These are phyloP conservation scores for Drosophila subpulchrella DNA, from an alignment of 1,140 invertebrate genomes.

Conservation along the genomic window DNA sequence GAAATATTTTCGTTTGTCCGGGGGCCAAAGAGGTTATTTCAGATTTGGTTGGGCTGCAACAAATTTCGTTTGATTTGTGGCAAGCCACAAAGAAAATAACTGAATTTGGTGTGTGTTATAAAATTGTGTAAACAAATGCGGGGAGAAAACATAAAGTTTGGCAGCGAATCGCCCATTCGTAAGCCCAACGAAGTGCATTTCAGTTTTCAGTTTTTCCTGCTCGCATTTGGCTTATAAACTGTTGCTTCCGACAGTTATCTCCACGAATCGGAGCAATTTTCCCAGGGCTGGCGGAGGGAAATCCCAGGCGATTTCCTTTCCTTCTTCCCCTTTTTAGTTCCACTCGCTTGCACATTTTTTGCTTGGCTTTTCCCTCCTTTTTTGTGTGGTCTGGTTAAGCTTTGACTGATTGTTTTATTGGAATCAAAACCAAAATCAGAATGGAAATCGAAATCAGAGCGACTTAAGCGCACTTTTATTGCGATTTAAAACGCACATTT, in stretches of 20 bases:
- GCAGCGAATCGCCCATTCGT: background rate
- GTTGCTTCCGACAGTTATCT: constrained; percentile 62
- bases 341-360: constrained; percentile 37
- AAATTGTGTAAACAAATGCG: constrained; percentile 16
- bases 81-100: constrained; percentile 18
- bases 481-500: constrained; percentile 26
- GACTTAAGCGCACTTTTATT: constrained; percentile 10
- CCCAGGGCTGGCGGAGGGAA: constrained; percentile 36
- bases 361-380: background rate
- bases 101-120: constrained; percentile 12
- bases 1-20: constrained; percentile 3
- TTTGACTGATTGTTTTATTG: constrained; percentile 45
- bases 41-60: background rate
- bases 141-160: constrained; percentile 14
- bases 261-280: constrained; percentile 50
- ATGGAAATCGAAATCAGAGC: constrained; percentile 4
- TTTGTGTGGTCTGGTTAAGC: constrained; percentile 1
- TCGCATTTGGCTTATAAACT: constrained; percentile 62
- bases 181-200: constrained; percentile 14
- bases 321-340: constrained; percentile 19
- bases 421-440: background rate
- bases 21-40: background rate
- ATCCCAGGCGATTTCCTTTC: constrained; percentile 48
- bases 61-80: constrained; percentile 26
- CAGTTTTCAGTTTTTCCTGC: constrained; percentile 3